Base-by-base conservation (phyloP, 2,888 invertebrate species). In the Oxystoma pomonae region DNA sequence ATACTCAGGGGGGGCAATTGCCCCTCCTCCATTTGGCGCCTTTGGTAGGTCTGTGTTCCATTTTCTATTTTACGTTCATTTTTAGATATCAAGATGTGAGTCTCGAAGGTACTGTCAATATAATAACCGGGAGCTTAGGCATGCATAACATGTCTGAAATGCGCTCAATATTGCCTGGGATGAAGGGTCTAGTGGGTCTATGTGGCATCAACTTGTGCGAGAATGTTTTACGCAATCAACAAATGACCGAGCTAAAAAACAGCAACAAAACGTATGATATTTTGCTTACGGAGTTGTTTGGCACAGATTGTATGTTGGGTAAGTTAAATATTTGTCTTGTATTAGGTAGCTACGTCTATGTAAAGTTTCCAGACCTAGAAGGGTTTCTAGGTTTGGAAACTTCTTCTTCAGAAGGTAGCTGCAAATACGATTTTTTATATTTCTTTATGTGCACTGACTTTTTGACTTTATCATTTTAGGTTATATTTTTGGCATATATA, bases 281-380 rank as follows among this genome's bases (percentile, higher is more conserved):
- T 2, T 76, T 86, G 0, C 74, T 87, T 2, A 79, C 81, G 9
- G 87, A 87, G 73, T 81, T 83, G 64, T 88, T 88, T 69, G 84
- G 83, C 64, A 82, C 83, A 18, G 87, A 88, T 67, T 88, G 88
- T 69, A 76, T 84, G 57, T 75, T 87, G 67, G 35, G 35, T 35
- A 35, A 35, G 35, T 35, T n/a, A n/a, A n/a, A n/a, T n/a, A n/a
- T n/a, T n/a, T n/a, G n/a, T n/a, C n/a, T n/a, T n/a, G n/a, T n/a
- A n/a, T n/a, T n/a, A n/a, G n/a, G n/a, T n/a, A n/a, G n/a, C n/a
- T n/a, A n/a, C n/a, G n/a, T n/a, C n/a, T n/a, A n/a, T n/a, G n/a
- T n/a, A n/a, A n/a, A n/a, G n/a, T n/a, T n/a, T n/a, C n/a, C n/a
- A n/a, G n/a, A n/a, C n/a, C n/a, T n/a, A n/a, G n/a, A n/a, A n/a